Conservation (phyloP, 2,113 vertebrate genomes). For the Procavia capensis region DNA sequence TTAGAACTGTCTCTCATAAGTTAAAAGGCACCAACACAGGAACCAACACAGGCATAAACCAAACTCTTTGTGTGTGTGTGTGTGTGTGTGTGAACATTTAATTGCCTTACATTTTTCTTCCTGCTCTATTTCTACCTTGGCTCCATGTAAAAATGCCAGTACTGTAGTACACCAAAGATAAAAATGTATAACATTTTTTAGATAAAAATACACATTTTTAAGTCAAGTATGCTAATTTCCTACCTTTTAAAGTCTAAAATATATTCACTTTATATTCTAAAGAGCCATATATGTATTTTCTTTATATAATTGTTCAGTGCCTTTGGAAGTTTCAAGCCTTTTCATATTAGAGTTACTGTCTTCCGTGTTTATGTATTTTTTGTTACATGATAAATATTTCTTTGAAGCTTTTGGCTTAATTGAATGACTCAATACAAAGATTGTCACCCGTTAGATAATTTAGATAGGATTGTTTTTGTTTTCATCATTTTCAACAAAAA, state of each 20-base stretch:
- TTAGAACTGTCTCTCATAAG: background rate
- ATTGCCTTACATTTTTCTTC: background rate
- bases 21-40: background rate
- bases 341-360: background rate
- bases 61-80: background rate
- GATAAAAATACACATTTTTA: constrained; percentile 14
- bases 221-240: background rate
- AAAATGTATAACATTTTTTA: background rate
- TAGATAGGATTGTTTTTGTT: background rate
- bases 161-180: background rate
- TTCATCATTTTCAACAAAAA: background rate
- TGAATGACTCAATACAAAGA: background rate
- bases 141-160: background rate
- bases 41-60: background rate
- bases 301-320: background rate
- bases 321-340: background rate
- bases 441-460: background rate
- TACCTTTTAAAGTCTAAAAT: background rate
- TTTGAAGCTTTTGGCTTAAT: background rate
- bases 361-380: no score
- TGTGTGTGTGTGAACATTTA: background rate
- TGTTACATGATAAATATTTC: background rate
- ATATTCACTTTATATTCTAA: background rate
- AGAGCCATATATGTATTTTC: background rate
- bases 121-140: background rate